These are phyloP conservation scores for Acrobasis consociella DNA, from an alignment of 2,888 invertebrate genomes.

Conservation along the genomic window DNA sequence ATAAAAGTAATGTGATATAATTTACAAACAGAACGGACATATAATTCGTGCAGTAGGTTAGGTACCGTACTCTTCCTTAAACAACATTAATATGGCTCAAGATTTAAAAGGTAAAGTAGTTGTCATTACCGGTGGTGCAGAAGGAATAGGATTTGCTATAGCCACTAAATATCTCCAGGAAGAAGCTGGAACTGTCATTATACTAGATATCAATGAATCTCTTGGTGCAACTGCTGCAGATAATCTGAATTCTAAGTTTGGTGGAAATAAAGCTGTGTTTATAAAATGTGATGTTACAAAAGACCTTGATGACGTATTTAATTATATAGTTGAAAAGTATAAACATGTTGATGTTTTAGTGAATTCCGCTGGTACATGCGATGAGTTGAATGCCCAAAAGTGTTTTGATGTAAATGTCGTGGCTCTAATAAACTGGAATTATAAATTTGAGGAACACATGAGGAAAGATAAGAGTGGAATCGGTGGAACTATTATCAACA, in stretches of 20 bases:
- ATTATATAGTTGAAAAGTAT: background rate
- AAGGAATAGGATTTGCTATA: slow-evolving; percentile 7
- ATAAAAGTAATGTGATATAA: too few species aligned
- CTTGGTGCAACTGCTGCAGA: background rate
- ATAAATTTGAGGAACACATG: slow-evolving; percentile 75
- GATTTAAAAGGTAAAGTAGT: slow-evolving; percentile 4
- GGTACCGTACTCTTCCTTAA: too few species aligned
- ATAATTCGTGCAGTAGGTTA: background rate
- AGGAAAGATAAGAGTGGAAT: slow-evolving; percentile 68
- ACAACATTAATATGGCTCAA: background rate
- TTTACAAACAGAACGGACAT: background rate
- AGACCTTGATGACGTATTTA: background rate
- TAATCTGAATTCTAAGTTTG: background rate
- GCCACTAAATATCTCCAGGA: background rate
- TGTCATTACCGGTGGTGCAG: slow-evolving; percentile 9
- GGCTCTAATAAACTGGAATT: slow-evolving; percentile 1
- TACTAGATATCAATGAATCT: slow-evolving; percentile 7
- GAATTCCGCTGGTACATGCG: background rate
- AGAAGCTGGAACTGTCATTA: background rate
- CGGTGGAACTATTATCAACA: slow-evolving; percentile 83
- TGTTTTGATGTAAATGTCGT: background rate
- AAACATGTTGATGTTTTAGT: slow-evolving; percentile 2
- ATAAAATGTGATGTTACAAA: slow-evolving; percentile 11
- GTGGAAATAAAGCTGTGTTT: slow-evolving; percentile 1
- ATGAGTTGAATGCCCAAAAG: background rate